Conservation (phyloP, 2,113 vertebrate genomes). For the Tachycineta bicolor region DNA sequence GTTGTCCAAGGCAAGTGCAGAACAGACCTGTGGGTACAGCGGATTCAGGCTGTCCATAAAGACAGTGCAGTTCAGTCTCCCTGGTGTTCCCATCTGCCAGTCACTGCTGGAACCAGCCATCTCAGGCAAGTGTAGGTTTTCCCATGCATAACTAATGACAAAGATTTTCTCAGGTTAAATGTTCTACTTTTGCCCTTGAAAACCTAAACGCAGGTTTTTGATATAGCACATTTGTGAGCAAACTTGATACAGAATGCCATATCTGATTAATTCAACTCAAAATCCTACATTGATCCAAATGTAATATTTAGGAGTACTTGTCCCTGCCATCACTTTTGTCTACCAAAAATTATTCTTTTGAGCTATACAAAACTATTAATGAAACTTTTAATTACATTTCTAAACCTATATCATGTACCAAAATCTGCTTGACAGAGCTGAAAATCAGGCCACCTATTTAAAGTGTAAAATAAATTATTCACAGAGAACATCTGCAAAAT, state of each 20-base stretch:
- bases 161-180: background rate
- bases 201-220: background rate
- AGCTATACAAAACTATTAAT: background rate
- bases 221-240: background rate
- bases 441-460: constrained; percentile 4
- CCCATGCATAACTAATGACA: background rate
- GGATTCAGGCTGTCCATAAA: background rate
- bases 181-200: background rate
- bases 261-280: background rate
- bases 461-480: constrained; percentile 8
- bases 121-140: background rate
- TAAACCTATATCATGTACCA: background rate
- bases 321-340: background rate
- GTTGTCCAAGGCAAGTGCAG: accelerated
- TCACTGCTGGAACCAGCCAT: background rate
- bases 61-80: accelerated
- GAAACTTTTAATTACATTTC: background rate
- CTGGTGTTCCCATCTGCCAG: background rate
- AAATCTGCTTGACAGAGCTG: background rate
- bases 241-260: background rate
- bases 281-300: background rate
- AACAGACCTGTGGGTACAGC: accelerated
- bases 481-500: constrained; percentile 13
- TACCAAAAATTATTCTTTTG: background rate
- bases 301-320: background rate